These are phyloP conservation scores for Eilema depressum DNA, from an alignment of 2,888 invertebrate genomes.

Conservation along the genomic window DNA sequence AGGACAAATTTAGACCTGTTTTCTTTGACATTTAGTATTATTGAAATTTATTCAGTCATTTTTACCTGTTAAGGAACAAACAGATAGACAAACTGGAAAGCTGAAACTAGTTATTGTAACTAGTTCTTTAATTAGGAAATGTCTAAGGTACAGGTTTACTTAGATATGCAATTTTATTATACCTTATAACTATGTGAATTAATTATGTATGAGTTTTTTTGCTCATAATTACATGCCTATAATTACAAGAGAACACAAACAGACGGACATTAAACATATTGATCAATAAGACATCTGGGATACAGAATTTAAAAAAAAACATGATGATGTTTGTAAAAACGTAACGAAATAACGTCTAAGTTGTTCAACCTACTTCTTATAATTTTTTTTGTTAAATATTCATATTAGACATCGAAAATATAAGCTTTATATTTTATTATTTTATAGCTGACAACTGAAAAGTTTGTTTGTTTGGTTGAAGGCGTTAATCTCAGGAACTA, in stretches of 20 bases:
- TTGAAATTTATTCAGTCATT: neutral
- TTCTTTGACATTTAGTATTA: neutral
- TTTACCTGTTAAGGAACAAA: neutral
- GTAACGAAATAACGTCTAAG: too few species aligned
- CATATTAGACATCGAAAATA: too few species aligned
- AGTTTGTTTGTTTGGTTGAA: too few species aligned
- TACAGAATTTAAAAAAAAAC: too few species aligned
- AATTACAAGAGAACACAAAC: neutral
- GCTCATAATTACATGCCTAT: neutral
- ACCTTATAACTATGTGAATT: neutral
- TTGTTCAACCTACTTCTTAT: too few species aligned
- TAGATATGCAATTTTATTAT: neutral
- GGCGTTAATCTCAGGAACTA: too few species aligned
- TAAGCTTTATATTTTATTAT: too few species aligned
- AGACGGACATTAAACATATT: neutral
- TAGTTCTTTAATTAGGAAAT: neutral
- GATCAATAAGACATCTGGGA: neutral
- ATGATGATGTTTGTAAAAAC: too few species aligned
- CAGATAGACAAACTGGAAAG: neutral
- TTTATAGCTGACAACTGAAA: too few species aligned
- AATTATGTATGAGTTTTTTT: neutral
- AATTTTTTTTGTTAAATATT: too few species aligned
- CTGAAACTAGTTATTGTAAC: neutral
- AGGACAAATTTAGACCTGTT: neutral
- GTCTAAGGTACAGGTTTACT: slow-evolving; percentile 2